phyloP scores from a whole-genome alignment of 1,140 invertebrate genomes.

The Archivesica marissinica region DNA sequence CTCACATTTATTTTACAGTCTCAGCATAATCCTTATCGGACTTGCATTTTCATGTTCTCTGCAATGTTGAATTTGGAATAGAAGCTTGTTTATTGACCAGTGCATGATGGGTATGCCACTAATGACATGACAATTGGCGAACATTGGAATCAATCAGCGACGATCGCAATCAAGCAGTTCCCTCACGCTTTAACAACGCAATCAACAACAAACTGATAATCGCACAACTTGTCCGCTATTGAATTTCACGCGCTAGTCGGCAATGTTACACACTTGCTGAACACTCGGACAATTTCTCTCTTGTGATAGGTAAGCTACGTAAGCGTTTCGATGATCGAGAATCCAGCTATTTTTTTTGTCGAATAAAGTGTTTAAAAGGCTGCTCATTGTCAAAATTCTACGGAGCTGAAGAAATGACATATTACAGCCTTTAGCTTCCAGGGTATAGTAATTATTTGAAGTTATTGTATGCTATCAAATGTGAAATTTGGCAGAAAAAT shows the following conservation, averaged over 20 bases:
- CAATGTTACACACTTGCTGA: conserved; percentile 26
- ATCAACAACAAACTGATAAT: conserved; percentile 42
- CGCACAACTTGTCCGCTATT: conserved; percentile 19
- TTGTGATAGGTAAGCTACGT: conserved; percentile 16
- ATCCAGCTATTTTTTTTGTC: not conserved
- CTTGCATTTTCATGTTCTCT: not conserved
- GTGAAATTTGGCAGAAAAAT: conserved; percentile 30
- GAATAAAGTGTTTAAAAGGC: not conserved
- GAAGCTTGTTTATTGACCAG: not conserved
- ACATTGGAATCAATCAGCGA: conserved; percentile 28
- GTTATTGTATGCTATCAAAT: not conserved
- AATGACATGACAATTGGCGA: conserved; percentile 20
- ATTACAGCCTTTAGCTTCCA: conserved; percentile 32
- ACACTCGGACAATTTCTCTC: conserved; percentile 3
- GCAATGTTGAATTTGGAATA: not conserved
- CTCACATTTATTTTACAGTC: not conserved
- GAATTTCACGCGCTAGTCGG: conserved; percentile 37
- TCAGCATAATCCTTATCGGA: too few species aligned
- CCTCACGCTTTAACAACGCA: conserved; percentile 39
- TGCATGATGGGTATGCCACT: not conserved
- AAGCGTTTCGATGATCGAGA: conserved; percentile 2
- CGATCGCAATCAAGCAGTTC: conserved; percentile 15
- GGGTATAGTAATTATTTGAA: conserved; percentile 17
- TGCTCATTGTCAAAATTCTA: conserved; percentile 24
- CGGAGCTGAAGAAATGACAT: conserved; percentile 26